Percentiles rank a stretch among this genome's conserved stretches.
These are phyloP conservation scores for Orbicella faveolata DNA, from an alignment of 64 coral and sea anemone species.

Conservation along the genomic window DNA sequence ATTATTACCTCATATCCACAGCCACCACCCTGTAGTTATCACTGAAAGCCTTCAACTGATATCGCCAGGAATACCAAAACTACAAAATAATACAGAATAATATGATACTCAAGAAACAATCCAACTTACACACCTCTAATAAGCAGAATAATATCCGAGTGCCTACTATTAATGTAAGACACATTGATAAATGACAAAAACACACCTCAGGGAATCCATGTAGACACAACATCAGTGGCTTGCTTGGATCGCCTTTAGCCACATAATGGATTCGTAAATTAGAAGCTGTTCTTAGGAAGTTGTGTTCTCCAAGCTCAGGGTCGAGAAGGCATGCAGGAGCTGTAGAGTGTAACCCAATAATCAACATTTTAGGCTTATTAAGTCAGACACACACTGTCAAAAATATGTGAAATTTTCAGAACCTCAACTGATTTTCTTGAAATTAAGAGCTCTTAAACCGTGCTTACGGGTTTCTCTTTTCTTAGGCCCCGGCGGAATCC, in stretches of 20 bases:
- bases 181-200: background rate
- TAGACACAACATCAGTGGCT: conserved; percentile 83
- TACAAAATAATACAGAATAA: conserved; percentile 11
- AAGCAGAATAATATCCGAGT: too few species aligned
- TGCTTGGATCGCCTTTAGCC: conserved; percentile 68
- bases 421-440: background rate
- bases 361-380: background rate
- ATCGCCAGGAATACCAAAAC: conserved; percentile 96
- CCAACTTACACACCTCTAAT: too few species aligned
- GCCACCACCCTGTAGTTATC: conserved; percentile 71
- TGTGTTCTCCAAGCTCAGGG: conserved; percentile 72
- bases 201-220: conserved; percentile 97
- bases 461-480: background rate
- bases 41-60: conserved; percentile 83
- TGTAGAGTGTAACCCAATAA: background rate
- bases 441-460: background rate
- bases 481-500: background rate
- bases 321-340: conserved; percentile 71
- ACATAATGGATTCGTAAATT: conserved; percentile 88
- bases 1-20: conserved; percentile 73
- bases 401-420: too few species aligned
- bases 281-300: conserved; percentile 78
- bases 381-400: too few species aligned
- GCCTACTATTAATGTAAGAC: too few species aligned
- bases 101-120: background rate